phyloP scores from a whole-genome alignment of 2,797 vertebrate genomes.

The Sebastes vulpes region DNA sequence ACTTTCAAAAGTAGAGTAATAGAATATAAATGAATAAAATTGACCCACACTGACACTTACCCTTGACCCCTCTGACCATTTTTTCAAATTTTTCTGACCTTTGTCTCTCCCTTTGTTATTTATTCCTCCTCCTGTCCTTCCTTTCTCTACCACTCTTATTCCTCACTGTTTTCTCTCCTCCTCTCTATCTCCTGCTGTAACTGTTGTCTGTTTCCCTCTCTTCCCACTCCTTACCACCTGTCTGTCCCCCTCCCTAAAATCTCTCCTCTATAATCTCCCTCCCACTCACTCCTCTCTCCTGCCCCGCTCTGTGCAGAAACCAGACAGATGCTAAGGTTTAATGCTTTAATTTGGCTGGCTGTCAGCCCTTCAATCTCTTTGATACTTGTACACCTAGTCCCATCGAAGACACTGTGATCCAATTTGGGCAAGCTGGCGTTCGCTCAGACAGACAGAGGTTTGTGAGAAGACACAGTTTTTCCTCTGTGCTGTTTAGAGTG shows the following conservation, averaged over 20 bases:
- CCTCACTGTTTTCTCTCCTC: background rate
- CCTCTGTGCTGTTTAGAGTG: conserved; percentile 15
- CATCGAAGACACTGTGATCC: conserved; percentile 76
- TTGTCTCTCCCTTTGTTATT: background rate
- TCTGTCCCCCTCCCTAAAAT: conserved; percentile 40
- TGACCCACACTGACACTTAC: background rate
- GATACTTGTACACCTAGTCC: conserved; percentile 74
- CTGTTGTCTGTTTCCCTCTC: conserved; percentile 40
- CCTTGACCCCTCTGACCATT: background rate
- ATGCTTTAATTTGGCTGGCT: conserved; percentile 77
- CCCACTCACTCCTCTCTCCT: conserved; percentile 46
- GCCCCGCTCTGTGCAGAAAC: conserved; percentile 46
- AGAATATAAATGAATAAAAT: background rate
- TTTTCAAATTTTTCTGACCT: background rate
- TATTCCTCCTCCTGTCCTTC: background rate
- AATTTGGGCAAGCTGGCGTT: conserved; percentile 70
- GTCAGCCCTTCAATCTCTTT: conserved; percentile 78
- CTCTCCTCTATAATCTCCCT: conserved; percentile 57
- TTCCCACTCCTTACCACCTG: conserved; percentile 46
- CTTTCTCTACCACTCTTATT: background rate
- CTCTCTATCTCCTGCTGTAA: conserved; percentile 22
- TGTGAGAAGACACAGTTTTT: conserved; percentile 14
- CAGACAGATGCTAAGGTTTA: conserved; percentile 77
- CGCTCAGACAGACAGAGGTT: conserved; percentile 46
- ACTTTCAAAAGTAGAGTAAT: background rate